Evolutionary conservation across 2,888 invertebrate genomes (phyloP), one percentile per base, ranked within the genome.

Genomic region (Camponotus fellah): DNA sequence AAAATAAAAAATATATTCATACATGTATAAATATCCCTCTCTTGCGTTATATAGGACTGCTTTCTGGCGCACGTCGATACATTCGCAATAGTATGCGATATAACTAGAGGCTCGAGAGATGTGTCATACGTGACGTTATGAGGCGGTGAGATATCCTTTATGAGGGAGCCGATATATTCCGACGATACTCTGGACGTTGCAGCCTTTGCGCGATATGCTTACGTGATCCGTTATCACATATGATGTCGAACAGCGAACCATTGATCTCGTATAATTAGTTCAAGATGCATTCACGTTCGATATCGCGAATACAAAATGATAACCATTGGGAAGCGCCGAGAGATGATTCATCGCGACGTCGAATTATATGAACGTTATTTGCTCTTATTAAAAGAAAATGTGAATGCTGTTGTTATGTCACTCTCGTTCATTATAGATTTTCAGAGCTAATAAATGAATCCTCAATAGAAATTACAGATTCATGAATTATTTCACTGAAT

Each of bases 71-170:
- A 43, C n/a, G 32, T 68, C n/a, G 5, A 71, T 46, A 71, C 0
- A 76, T 68, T 46, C 1, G 34, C 58, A 53, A 79, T 71, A 3
- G 34, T 21, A 58, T 26, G 32, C 43, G 21, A 9, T 34, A 26
- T 21, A 34, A 58, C 43, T 43, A 14, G 14, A 17, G 46, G 71
- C 8, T 71, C 37, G 34, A 46, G 40, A 60, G 58, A 79, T 71
- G 40, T 40, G 77, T 71, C 60, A 71, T 46, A 53, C 17, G 26
- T 46, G 71, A 79, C 79, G 46, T 60, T 71, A 79, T 69, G 69
- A 77, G 56, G 69, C 34, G 71, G 26, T 46, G 72, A 80, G 79
- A 80, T 80, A 80, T 80, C 72, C 34, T 60, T 72, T 37, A 37
- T 26, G 46, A 68, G n/a, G 0, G 3, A 10, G 32, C 66, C 66